Evolutionary conservation across 2,888 invertebrate genomes (phyloP).

Genomic region (Amphipoea oculea): DNA sequence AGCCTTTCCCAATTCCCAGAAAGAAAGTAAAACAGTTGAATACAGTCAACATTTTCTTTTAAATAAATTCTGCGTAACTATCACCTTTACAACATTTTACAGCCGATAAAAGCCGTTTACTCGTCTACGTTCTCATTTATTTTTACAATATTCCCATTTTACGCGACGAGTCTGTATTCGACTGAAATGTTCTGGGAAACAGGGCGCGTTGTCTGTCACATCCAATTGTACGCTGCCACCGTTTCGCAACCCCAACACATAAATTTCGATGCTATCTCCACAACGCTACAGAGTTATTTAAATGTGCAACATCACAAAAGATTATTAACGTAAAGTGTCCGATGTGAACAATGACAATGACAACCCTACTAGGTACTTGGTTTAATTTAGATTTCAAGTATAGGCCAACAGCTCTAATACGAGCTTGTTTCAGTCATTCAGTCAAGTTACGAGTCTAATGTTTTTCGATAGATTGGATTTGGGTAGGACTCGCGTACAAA

Average conservation of each 20-base stretch:
- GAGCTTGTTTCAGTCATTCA: conserved; percentile 61
- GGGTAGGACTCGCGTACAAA: conserved; percentile 71
- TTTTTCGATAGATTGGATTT: conserved; percentile 75
- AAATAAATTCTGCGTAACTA: conserved; percentile 61
- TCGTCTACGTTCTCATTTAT: conserved; percentile 67
- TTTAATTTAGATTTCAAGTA: conserved; percentile 69
- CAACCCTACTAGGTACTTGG: conserved; percentile 62
- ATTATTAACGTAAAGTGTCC: conserved; percentile 70
- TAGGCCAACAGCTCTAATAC: conserved; percentile 57
- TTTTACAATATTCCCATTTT: conserved; percentile 73
- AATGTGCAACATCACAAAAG: conserved; percentile 76
- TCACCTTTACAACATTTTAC: conserved; percentile 58
- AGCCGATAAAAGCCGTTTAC: conserved; percentile 53
- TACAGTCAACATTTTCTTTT: conserved; percentile 42
- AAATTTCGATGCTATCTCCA: conserved; percentile 82
- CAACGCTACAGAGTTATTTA: conserved; percentile 76
- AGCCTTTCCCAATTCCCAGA: conserved; percentile 13
- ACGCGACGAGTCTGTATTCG: conserved; percentile 69
- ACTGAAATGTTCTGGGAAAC: conserved; percentile 76
- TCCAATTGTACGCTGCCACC: conserved; percentile 78
- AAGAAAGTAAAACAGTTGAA: conserved; percentile 50
- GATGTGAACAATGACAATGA: conserved; percentile 69
- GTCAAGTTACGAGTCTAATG: conserved; percentile 71
- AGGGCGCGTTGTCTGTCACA: conserved; percentile 78
- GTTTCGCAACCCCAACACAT: conserved; percentile 78